Percentiles rank a stretch among this genome's conserved stretches.
These are phyloP conservation scores for Ceramica pisi DNA, from an alignment of 2,888 invertebrate species.

Conservation along the genomic window DNA sequence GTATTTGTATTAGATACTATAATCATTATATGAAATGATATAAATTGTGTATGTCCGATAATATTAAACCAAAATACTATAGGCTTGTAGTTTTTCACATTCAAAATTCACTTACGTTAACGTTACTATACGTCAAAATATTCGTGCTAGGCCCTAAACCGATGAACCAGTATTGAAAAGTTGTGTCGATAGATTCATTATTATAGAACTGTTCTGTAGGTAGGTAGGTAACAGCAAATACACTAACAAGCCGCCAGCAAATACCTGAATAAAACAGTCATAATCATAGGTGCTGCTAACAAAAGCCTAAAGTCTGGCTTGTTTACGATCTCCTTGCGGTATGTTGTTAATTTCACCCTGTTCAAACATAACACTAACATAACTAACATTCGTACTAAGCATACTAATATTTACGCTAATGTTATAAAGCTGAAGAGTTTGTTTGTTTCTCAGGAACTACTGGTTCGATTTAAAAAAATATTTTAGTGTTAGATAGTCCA, in stretches of 20 bases:
- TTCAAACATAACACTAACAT: conserved; percentile 34
- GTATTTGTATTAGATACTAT: too few relatives aligned
- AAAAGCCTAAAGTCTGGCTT: conserved; percentile 31
- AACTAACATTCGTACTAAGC: background rate
- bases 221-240: conserved; percentile 15
- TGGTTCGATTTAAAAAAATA: too few relatives aligned
- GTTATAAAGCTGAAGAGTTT: background rate
- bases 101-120: too few relatives aligned
- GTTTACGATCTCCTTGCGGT: conserved; percentile 41
- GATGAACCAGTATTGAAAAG: background rate
- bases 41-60: too few relatives aligned
- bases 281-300: conserved; percentile 41
- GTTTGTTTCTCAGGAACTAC: too few relatives aligned
- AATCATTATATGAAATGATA: too few relatives aligned
- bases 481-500: too few relatives aligned
- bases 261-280: conserved; percentile 34
- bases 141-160: too few relatives aligned
- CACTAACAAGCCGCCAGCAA: conserved; percentile 25
- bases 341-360: conserved; percentile 53
- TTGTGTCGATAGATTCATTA: background rate
- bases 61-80: too few relatives aligned
- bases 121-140: too few relatives aligned
- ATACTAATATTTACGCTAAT: background rate
- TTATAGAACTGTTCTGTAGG: conserved; percentile 3
- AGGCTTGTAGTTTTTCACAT: too few relatives aligned